Conservation (phyloP, 2,113 vertebrate species). For the Syngnathoides biaculeatus region DNA sequence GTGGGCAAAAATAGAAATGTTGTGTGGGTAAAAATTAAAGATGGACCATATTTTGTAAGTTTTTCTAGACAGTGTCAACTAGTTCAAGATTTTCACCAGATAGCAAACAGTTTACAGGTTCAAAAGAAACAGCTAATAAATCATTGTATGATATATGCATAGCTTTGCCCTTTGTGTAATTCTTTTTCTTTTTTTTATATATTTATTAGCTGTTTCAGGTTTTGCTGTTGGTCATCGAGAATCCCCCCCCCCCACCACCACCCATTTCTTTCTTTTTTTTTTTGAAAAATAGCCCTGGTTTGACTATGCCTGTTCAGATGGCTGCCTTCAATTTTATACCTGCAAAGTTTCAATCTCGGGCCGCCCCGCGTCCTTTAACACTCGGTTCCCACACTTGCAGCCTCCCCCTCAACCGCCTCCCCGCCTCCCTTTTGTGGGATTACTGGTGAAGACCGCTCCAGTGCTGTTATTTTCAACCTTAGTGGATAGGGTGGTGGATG, state of each 20-base stretch:
- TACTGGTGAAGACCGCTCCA: constrained; percentile 68
- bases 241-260: too few species aligned
- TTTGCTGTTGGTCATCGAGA: constrained; percentile 46
- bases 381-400: constrained; percentile 46
- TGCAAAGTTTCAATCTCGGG: constrained; percentile 76
- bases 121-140: constrained; percentile 50
- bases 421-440: constrained; percentile 55
- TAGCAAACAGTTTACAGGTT: constrained; percentile 26
- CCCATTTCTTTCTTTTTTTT: too few species aligned
- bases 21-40: background rate
- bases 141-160: constrained; percentile 40
- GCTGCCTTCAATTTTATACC: constrained; percentile 81
- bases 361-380: constrained; percentile 70
- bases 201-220: constrained; percentile 19
- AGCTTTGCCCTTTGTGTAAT: constrained; percentile 20
- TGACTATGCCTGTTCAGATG: constrained; percentile 69
- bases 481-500: constrained; percentile 48
- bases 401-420: constrained; percentile 54
- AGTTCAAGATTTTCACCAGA: constrained; percentile 6
- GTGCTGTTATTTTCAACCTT: constrained; percentile 74
- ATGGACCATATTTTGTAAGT: background rate
- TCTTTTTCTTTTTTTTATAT: constrained; percentile 18
- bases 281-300: constrained; percentile 67
- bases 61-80: background rate
- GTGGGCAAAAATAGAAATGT: too few species aligned